These are phyloP conservation scores for Esox masquinongy DNA, from an alignment of 2,797 vertebrate species.

Conservation along the genomic window DNA sequence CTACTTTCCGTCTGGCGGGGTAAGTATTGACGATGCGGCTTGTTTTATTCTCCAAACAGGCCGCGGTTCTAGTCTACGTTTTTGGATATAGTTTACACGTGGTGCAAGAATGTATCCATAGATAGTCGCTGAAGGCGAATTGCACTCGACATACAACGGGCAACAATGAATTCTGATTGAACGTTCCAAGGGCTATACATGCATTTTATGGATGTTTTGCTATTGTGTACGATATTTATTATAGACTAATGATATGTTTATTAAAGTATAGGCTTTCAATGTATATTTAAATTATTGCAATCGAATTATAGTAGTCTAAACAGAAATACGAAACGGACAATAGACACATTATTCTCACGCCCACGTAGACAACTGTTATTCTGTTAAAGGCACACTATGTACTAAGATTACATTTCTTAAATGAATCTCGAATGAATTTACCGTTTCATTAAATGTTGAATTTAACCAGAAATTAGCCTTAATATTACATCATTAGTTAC, in stretches of 20 bases:
- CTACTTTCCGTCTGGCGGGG: constrained; percentile 68
- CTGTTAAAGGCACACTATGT: background rate
- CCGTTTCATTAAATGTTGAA: background rate
- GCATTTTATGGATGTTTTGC: background rate
- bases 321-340: background rate
- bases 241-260: background rate
- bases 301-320: background rate
- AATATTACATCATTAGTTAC: background rate
- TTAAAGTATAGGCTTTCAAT: background rate
- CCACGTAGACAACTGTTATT: background rate
- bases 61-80: constrained; percentile 34
- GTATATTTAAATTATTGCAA: background rate
- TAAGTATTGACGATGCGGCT: constrained; percentile 57
- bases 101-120: background rate
- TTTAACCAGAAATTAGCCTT: background rate
- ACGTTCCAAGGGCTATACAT: background rate
- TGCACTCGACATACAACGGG: background rate
- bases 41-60: constrained; percentile 38
- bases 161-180: background rate
- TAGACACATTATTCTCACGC: background rate
- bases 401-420: background rate
- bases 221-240: background rate
- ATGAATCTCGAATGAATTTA: background rate
- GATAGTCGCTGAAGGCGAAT: background rate
- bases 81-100: constrained; percentile 20